Percentiles rank a stretch among this genome's conserved stretches.
These are phyloP conservation scores for Lytechinus variegatus DNA, from an alignment of 35 echinoderm and acorn worm genomes.

Conservation along the genomic window DNA sequence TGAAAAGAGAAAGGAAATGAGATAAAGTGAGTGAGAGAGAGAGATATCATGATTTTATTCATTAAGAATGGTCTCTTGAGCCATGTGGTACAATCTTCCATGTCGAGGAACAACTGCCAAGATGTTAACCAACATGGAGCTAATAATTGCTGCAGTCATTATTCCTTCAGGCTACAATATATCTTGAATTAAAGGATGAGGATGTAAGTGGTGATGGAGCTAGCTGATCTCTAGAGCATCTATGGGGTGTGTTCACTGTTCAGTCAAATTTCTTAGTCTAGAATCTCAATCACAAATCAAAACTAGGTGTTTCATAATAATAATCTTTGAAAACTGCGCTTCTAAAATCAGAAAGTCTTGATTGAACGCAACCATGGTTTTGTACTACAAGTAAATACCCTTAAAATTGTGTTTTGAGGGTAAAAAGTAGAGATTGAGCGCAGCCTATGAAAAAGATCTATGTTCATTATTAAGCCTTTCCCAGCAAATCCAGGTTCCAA, in stretches of 20 bases:
- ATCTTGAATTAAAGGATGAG: slow-evolving; percentile 1
- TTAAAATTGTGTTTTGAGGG: no score
- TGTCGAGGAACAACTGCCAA: background rate
- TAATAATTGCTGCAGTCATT: slow-evolving; percentile 6
- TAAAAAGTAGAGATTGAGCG: no score
- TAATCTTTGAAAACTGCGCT: no score
- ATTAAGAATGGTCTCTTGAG: background rate
- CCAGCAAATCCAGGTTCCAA: background rate
- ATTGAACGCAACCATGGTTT: no score
- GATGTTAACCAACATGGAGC: background rate
- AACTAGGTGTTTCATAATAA: no score
- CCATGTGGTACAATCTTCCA: background rate
- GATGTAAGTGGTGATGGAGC: background rate
- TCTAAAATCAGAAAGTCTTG: no score
- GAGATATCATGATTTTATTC: background rate
- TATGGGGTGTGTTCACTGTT: no score
- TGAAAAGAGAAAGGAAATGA: background rate
- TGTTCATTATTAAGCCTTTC: background rate
- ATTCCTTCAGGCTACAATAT: background rate
- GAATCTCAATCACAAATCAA: no score
- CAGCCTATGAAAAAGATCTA: background rate
- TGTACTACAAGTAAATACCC: no score
- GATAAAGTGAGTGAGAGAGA: background rate
- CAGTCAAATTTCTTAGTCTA: no score
- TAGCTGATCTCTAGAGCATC: background rate